A percentile compares a stretch with the other conserved stretches of the same genome.
These are phyloP conservation scores for Dendroctonus valens DNA, from an alignment of 1,140 invertebrate species.

Conservation along the genomic window DNA sequence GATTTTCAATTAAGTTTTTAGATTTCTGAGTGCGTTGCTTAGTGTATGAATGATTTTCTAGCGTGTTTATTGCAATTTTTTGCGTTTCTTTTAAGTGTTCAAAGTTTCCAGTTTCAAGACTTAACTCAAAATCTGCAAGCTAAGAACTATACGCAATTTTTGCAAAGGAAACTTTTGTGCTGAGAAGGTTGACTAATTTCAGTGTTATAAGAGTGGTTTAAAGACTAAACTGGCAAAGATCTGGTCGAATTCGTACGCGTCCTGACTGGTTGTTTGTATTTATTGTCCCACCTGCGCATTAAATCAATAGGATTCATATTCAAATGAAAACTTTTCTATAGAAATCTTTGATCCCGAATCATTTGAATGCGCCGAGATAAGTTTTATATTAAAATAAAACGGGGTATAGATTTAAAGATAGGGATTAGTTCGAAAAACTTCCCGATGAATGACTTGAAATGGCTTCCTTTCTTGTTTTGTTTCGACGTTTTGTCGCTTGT, in stretches of 20 bases:
- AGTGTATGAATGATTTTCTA: too few species aligned
- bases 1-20: too few species aligned
- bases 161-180: too few species aligned
- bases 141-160: too few species aligned
- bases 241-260: neutral
- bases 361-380: conserved; percentile 28
- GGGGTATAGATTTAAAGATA: conserved; percentile 24
- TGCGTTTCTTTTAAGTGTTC: too few species aligned
- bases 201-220: too few species aligned
- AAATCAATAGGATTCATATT: conserved; percentile 34
- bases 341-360: conserved; percentile 28
- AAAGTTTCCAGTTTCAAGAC: too few species aligned
- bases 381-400: conserved; percentile 24
- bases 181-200: too few species aligned
- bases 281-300: conserved; percentile 31
- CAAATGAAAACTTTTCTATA: conserved; percentile 31
- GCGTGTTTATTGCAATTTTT: too few species aligned
- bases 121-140: too few species aligned
- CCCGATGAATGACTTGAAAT: conserved; percentile 23
- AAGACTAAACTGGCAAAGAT: neutral
- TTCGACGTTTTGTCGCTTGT: too few species aligned
- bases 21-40: too few species aligned
- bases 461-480: neutral
- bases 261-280: conserved; percentile 15
- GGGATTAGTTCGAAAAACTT: conserved; percentile 19